Conservation (phyloP, 2,797 vertebrate species). For the Crax fasciolata region DNA sequence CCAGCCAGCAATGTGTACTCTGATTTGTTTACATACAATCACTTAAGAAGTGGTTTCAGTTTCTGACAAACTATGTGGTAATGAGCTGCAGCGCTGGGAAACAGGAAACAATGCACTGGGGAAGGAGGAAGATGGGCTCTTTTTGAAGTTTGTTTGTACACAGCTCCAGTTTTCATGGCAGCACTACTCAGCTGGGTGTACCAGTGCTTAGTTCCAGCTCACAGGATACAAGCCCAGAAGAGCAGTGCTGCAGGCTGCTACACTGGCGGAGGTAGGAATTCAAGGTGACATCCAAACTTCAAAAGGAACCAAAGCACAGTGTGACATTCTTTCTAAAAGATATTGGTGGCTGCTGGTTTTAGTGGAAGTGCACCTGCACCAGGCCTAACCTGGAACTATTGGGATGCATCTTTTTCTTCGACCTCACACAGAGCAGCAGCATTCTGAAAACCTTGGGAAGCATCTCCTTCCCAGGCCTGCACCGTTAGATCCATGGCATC, state of each 20-base stretch:
- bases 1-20: slow-evolving; percentile 22
- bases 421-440: neutral
- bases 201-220: neutral
- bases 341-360: neutral
- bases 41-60: slow-evolving; percentile 3
- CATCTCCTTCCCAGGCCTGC: neutral
- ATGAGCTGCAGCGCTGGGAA: slow-evolving; percentile 43
- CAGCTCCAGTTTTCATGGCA: neutral
- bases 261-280: neutral
- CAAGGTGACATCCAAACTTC: neutral
- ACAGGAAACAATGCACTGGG: slow-evolving; percentile 8
- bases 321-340: neutral
- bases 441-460: neutral
- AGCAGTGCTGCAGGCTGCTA: neutral
- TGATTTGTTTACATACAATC: slow-evolving; percentile 10
- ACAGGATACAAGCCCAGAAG: neutral
- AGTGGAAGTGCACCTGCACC: neutral
- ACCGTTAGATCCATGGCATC: neutral
- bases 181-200: neutral
- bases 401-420: neutral
- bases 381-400: neutral
- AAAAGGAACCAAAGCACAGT: neutral
- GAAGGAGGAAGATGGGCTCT: neutral
- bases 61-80: slow-evolving; percentile 8
- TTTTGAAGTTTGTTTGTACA: neutral